These are phyloP conservation scores for Gnatocerus cornutus DNA, from an alignment of 2,888 invertebrate species.

Conservation along the genomic window DNA sequence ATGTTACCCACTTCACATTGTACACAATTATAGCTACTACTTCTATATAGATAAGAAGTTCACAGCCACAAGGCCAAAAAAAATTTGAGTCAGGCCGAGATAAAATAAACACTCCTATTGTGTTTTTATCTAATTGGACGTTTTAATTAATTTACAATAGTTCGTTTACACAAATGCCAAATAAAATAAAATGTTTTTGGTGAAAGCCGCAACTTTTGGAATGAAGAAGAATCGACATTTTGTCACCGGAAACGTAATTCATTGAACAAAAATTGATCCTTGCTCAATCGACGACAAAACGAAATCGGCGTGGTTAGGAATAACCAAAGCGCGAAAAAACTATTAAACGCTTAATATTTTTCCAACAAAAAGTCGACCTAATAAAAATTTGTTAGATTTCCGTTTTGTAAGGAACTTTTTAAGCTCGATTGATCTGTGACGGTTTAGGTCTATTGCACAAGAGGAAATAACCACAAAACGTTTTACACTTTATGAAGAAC, in stretches of 20 bases:
- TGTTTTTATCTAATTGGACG: too few species aligned
- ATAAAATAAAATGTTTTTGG: too few species aligned
- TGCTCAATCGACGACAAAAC: conserved; percentile 38
- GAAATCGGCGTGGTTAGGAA: conserved; percentile 42
- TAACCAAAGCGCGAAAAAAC: conserved; percentile 42
- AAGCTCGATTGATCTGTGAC: conserved; percentile 55
- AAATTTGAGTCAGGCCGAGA: too few species aligned
- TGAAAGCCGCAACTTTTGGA: too few species aligned
- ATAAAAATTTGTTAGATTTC: conserved; percentile 51
- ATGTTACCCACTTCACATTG: too few species aligned
- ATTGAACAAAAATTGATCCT: conserved; percentile 17
- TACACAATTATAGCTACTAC: too few species aligned
- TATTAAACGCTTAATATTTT: conserved; percentile 48
- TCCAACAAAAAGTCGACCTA: conserved; percentile 43
- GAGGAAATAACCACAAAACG: conserved; percentile 55
- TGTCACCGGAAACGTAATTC: conserved; percentile 25
- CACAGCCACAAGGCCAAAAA: too few species aligned
- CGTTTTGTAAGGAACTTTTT: conserved; percentile 54
- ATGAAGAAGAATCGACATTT: neutral
- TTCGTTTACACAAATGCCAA: too few species aligned
- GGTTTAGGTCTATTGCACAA: conserved; percentile 54
- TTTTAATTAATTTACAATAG: too few species aligned
- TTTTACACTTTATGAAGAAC: conserved; percentile 52
- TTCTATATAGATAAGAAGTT: too few species aligned
- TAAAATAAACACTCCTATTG: too few species aligned